Evolutionary conservation across 1,140 invertebrate species (phyloP).

Genomic region (Heliconius melpomene): DNA sequence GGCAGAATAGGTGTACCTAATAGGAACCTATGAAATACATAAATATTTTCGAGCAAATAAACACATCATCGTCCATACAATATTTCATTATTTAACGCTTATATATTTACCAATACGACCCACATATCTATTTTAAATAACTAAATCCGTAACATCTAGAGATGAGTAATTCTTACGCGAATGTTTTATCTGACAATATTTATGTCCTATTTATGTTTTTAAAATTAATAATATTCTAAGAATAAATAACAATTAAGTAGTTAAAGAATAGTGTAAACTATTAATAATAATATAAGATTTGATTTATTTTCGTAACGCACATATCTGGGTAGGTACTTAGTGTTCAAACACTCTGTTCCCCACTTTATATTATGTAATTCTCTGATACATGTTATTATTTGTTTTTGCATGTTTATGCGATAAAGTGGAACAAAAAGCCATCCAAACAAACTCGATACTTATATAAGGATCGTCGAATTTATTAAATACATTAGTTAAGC

Average conservation of each 20-base stretch:
- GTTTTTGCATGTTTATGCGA: no score
- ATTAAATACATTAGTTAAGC: no score
- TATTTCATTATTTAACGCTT: constrained; percentile 9
- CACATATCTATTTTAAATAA: constrained; percentile 17
- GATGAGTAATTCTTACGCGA: not conserved
- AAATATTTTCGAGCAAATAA: not conserved
- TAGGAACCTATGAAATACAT: not conserved
- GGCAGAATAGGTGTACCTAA: not conserved
- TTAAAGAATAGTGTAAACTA: not conserved
- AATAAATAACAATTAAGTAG: not conserved
- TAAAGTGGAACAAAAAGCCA: no score
- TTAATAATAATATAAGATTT: no score
- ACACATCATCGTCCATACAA: not conserved
- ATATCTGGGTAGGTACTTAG: no score
- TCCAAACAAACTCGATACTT: no score
- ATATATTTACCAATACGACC: constrained; percentile 10
- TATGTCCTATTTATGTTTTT: constrained; percentile 16
- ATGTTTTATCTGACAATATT: constrained; percentile 7
- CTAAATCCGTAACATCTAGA: constrained; percentile 11
- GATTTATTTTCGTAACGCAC: no score
- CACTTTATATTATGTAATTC: no score
- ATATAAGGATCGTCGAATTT: no score
- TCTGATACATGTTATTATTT: no score
- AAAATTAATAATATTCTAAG: not conserved
- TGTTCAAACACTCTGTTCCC: no score